Percentiles rank a stretch among this genome's conserved stretches.
Conservation (phyloP, 2,888 invertebrate genomes). For the Bombyx huttoni region DNA sequence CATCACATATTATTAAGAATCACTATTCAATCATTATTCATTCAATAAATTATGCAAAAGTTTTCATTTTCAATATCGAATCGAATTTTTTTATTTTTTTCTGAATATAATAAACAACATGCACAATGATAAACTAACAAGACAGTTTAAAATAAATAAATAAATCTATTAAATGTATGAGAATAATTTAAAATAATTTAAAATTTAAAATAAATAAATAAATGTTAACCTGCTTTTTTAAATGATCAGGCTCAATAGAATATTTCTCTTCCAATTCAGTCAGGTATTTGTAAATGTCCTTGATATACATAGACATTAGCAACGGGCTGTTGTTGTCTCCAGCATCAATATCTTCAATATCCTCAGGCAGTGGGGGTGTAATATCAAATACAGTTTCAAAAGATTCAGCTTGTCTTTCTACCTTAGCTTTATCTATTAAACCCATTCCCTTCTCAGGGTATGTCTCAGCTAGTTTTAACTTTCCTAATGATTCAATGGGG, state of each 20-base stretch:
- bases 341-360: slow-evolving; percentile 82
- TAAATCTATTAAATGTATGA: background rate
- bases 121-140: no score
- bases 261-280: slow-evolving; percentile 80
- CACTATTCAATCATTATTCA: no score
- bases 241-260: slow-evolving; percentile 75
- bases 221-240: slow-evolving; percentile 72
- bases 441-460: slow-evolving; percentile 1
- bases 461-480: slow-evolving; percentile 34
- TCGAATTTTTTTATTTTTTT: no score
- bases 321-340: slow-evolving; percentile 82
- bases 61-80: background rate
- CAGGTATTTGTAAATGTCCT: slow-evolving; percentile 91
- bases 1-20: no score
- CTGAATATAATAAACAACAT: no score
- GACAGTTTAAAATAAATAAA: no score
- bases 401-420: background rate
- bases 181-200: background rate
- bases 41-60: no score
- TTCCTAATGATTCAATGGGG: slow-evolving; percentile 44
- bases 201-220: background rate
- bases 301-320: slow-evolving; percentile 87
- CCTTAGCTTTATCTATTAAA: background rate
- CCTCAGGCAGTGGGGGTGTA: slow-evolving; percentile 33
- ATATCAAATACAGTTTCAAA: slow-evolving; percentile 4